Percentiles rank a stretch among this genome's conserved stretches.
These are phyloP conservation scores for Piezodorus guildinii DNA, from an alignment of 1,140 invertebrate genomes.

Conservation along the genomic window DNA sequence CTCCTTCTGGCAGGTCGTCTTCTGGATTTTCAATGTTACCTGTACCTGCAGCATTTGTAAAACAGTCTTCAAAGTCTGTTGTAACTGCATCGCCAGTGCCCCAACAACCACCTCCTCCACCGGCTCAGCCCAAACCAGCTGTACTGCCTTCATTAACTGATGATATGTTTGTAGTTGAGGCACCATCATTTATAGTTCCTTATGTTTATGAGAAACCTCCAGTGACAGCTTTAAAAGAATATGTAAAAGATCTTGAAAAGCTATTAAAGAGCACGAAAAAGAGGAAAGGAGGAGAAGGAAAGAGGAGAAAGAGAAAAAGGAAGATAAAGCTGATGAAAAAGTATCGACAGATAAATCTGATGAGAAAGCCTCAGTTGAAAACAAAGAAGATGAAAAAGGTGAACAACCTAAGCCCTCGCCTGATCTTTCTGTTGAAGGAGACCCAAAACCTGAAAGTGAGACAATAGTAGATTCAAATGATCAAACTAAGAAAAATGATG, in stretches of 20 bases:
- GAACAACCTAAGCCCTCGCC: constrained; percentile 33
- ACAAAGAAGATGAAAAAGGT: constrained; percentile 31
- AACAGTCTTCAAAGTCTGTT: constrained; percentile 27
- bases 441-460: constrained; percentile 33
- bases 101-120: constrained; percentile 35
- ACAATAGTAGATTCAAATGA: constrained; percentile 25
- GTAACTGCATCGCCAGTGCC: constrained; percentile 16
- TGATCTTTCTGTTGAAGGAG: constrained; percentile 35
- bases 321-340: constrained; percentile 33
- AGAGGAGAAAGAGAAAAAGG: constrained; percentile 31
- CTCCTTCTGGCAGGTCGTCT: constrained; percentile 27
- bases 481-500: background rate
- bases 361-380: constrained; percentile 28
- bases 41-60: background rate
- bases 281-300: constrained; percentile 35
- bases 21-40: constrained; percentile 1
- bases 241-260: constrained; percentile 52
- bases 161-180: constrained; percentile 82
- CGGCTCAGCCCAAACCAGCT: constrained; percentile 37
- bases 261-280: constrained; percentile 39
- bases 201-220: constrained; percentile 86
- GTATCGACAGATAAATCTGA: constrained; percentile 23
- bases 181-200: constrained; percentile 81
- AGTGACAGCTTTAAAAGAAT: constrained; percentile 60
- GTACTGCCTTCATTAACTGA: constrained; percentile 69